phyloP scores from a whole-genome alignment of 2,797 vertebrate genomes.

The Eurystomus glaucurus region DNA sequence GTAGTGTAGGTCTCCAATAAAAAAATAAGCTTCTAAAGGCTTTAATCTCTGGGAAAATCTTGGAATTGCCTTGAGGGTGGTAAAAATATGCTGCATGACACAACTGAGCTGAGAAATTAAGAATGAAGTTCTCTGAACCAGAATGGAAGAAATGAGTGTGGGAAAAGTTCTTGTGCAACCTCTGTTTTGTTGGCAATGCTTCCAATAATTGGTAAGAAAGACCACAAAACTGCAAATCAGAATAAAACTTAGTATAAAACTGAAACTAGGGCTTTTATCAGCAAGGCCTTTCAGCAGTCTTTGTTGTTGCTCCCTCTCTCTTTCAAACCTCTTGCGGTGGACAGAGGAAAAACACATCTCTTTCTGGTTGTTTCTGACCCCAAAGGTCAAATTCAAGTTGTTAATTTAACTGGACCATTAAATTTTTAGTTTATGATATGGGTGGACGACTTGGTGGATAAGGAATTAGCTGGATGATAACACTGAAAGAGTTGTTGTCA shows the following conservation, averaged over 20 bases:
- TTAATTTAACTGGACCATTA: constrained; percentile 31
- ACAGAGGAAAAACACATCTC: background rate
- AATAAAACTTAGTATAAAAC: background rate
- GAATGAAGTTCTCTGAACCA: constrained; percentile 10
- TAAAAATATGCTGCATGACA: constrained; percentile 18
- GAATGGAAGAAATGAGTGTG: background rate
- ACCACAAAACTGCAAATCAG: background rate
- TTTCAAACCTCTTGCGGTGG: background rate
- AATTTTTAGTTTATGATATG: constrained; percentile 38
- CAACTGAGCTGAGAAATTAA: constrained; percentile 7
- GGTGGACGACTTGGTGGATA: background rate
- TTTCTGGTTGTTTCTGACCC: background rate
- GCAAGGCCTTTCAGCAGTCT: background rate
- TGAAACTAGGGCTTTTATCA: background rate
- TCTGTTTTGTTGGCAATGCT: background rate
- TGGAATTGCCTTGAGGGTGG: constrained; percentile 18
- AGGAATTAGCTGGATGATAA: too few relatives aligned
- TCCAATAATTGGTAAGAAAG: background rate
- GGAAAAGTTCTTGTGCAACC: constrained; percentile 27
- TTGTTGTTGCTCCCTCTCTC: background rate
- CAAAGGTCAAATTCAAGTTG: constrained; percentile 11
- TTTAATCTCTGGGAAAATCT: constrained; percentile 62
- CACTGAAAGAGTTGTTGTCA: too few relatives aligned
- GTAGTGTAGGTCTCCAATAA: background rate
- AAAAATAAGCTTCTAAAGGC: constrained; percentile 3